Base-by-base conservation (phyloP, 2,888 invertebrate genomes). In the Lobophora halterata region DNA sequence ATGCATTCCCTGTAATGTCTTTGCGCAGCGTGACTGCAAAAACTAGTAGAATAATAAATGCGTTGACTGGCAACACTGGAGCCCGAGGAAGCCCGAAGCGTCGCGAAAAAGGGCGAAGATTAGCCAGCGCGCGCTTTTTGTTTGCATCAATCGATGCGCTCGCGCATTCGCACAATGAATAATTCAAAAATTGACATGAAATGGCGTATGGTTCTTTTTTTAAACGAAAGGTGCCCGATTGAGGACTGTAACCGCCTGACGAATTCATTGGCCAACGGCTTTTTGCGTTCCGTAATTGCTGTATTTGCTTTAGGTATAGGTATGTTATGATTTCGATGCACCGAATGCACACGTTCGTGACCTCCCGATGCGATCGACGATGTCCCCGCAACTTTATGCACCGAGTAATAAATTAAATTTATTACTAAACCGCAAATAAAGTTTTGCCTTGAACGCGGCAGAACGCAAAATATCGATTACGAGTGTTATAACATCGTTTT, bases 141-240 rank as follows among this genome's bases (percentile, higher is more conserved):
- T 81, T 80, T 83, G 85, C 83, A 85, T 87, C 86, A 87, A 87
- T 87, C 85, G 87, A 83, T 86, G 86, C 86, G 86, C 85, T 79
- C 83, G 79, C 80, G 83, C 87, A 85, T 83, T 86, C 85, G 83
- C 82, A 79, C 82, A 65, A 87, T 87, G 87, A 87, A 87, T 87
- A 82, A 87, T 87, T 87, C 87, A 87, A 82, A 85, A 86, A 85
- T 85, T 86, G 87, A 86, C 87, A 87, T 87, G 86, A 87, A 87
- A 86, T 87, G 85, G 86, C 87, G 87, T 86, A 86, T 85, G 83
- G 83, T 81, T 81, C 81, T 83, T 86, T 87, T 85, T 85, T 83
- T 80, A 70, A 83, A 82, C 78, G 80, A 83, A 87, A 86, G 87
- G 87, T 86, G 87, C 85, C 81, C 87, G 86, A 87, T 87, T 87